phyloP scores from a whole-genome alignment of 2,888 invertebrate species.

The Scaptomyza polygonia region DNA sequence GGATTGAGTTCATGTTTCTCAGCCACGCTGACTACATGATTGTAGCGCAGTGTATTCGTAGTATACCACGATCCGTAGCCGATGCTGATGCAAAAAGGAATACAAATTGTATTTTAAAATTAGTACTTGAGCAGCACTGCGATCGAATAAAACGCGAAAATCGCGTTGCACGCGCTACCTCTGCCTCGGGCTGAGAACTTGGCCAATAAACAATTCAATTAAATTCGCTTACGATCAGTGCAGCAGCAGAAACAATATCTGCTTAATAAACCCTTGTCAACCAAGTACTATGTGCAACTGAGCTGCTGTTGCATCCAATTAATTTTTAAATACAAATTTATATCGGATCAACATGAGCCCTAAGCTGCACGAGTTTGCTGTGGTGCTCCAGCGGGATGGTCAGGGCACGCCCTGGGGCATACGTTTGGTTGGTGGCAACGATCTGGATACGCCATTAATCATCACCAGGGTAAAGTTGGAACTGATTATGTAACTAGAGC shows the following conservation, averaged over 20 bases:
- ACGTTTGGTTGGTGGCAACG: constrained; percentile 93
- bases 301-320: constrained; percentile 12
- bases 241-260: constrained; percentile 21
- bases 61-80: constrained; percentile 66
- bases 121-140: constrained; percentile 85
- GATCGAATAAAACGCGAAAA: constrained; percentile 83
- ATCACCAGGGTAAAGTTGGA: constrained; percentile 91
- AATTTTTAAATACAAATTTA: constrained; percentile 2
- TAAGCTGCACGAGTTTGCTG: constrained; percentile 90
- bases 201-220: constrained; percentile 53
- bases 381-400: constrained; percentile 89
- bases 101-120: constrained; percentile 82
- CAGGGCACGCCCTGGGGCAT: constrained; percentile 93
- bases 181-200: constrained; percentile 58
- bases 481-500: constrained; percentile 61
- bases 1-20: constrained; percentile 76
- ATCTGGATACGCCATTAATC: constrained; percentile 93
- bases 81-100: constrained; percentile 73
- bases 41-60: constrained; percentile 72
- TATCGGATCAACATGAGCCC: constrained; percentile 79
- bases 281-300: constrained; percentile 36
- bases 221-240: constrained; percentile 33
- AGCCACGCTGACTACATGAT: constrained; percentile 55
- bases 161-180: constrained; percentile 69
- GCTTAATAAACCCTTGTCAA: constrained; percentile 6